phyloP scores from a whole-genome alignment of 1,140 invertebrate genomes.

The Anagrus nilaparvatae region DNA sequence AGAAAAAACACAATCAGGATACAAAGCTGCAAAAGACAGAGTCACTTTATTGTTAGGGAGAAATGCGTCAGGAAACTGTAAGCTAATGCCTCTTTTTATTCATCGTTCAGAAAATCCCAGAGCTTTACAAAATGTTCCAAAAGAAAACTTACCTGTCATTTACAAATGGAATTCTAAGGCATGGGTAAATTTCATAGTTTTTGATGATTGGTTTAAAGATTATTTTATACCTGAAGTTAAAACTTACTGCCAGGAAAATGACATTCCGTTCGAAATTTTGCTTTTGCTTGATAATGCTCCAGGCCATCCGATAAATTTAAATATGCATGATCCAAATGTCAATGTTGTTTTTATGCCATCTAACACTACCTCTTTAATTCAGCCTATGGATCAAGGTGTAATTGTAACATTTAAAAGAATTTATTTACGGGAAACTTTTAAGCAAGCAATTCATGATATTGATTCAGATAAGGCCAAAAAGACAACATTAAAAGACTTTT shows the following conservation, averaged over 20 bases:
- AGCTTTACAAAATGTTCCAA: no score
- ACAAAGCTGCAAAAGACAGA: no score
- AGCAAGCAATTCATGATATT: slow-evolving; percentile 11
- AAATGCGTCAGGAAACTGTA: no score
- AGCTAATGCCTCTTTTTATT: no score
- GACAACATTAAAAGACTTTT: no score
- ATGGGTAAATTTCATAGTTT: slow-evolving; percentile 33
- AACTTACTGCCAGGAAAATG: slow-evolving; percentile 25
- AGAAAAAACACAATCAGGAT: no score
- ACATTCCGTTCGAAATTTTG: slow-evolving; percentile 37
- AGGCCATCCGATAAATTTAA: slow-evolving; percentile 26
- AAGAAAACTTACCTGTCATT: slow-evolving; percentile 33
- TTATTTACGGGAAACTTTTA: no score
- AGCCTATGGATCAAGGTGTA: slow-evolving; percentile 38
- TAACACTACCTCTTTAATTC: no score
- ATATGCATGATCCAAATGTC: slow-evolving; percentile 29
- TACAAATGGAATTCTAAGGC: slow-evolving; percentile 35
- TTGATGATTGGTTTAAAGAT: slow-evolving; percentile 29
- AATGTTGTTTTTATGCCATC: slow-evolving; percentile 36
- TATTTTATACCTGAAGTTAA: slow-evolving; percentile 21
- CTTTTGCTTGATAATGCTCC: slow-evolving; percentile 39
- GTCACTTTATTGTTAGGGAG: no score
- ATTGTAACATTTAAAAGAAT: slow-evolving; percentile 27
- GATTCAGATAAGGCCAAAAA: no score
- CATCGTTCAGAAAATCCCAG: no score